These are phyloP conservation scores for Troides helena DNA, from an alignment of 2,888 invertebrate species.

Conservation along the genomic window DNA sequence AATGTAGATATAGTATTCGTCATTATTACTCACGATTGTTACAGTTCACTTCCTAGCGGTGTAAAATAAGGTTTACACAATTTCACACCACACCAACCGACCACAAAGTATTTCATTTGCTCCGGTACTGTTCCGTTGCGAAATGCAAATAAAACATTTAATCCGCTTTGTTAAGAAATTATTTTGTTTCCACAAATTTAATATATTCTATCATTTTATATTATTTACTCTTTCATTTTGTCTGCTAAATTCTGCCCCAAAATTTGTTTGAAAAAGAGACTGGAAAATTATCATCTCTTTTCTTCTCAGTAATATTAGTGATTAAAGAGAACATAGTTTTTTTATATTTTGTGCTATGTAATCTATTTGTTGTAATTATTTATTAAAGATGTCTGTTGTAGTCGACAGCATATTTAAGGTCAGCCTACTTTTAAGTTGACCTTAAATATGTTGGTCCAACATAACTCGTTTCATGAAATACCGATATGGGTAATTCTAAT, in stretches of 20 bases:
- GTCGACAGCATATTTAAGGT: slow-evolving; percentile 3
- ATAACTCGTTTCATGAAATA: slow-evolving; percentile 9
- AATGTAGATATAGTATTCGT: no score
- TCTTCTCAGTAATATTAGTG: no score
- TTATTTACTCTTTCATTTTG: background rate
- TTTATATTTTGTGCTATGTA: background rate
- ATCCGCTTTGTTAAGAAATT: slow-evolving; percentile 9
- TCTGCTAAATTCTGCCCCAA: no score
- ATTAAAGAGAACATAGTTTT: background rate
- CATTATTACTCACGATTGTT: background rate
- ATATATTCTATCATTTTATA: background rate
- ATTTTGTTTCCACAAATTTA: background rate
- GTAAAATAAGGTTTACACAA: slow-evolving; percentile 32
- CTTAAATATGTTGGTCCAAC: slow-evolving; percentile 4
- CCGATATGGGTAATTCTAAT: slow-evolving; percentile 7
- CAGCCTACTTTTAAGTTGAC: slow-evolving; percentile 5
- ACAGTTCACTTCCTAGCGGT: slow-evolving; percentile 30
- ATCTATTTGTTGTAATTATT: background rate
- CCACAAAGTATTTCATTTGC: slow-evolving; percentile 40
- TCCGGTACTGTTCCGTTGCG: slow-evolving; percentile 39
- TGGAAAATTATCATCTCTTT: no score
- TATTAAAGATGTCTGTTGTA: background rate
- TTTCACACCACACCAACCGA: slow-evolving; percentile 29
- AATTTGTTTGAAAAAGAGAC: no score
- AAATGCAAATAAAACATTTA: slow-evolving; percentile 37